Evolutionary conservation across 2,113 vertebrate species (phyloP), one percentile per base, ranked within the genome.

Genomic region (Ctenodactylus gundi): DNA sequence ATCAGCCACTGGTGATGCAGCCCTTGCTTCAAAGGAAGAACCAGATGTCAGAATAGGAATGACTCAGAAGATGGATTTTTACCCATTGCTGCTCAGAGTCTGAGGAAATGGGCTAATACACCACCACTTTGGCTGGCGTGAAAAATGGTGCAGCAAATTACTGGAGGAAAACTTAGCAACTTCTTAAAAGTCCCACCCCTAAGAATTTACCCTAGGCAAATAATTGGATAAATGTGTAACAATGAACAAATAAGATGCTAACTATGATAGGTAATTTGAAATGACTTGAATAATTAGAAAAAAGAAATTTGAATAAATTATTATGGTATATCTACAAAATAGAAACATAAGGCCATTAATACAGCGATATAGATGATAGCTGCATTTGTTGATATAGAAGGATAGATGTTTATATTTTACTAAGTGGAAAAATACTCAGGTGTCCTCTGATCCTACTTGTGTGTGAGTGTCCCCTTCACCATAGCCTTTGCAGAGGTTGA

Each of bases 281-380:
- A 70, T 77, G 55, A 70, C 18, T 72, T 53, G 31, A 85, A 57
- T 36, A 73, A 77, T 92, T 86, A 88, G 51, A 34, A 57, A 7
- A 49, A n/a, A 60, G 29, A 51, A 85, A 78, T 89, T 91, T 77
- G 27, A 39, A 87, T 94, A 84, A 84, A 84, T 70, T 68, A 55
- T 44, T 53, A 58, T 18, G 55, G 9, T 7, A 2, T 44, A 51
- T 18, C 12, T 23, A 46, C 25, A 72, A 51, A 65, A 18, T 41
- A 8, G 44, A 93, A 73, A 12, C 62, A 53, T 75, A 25, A 67
- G n/a, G 67, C 34, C 25, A 46, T 58, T 82, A 73, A 62, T 60
- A 58, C 51, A 34, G 86, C 53, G 70, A 53, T 78, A 64, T 41
- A 41, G 14, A 10, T 51, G 23, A n/a, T n/a, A n/a, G n/a, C n/a